These are phyloP conservation scores for Zosterops lateralis DNA, from an alignment of 2,113 vertebrate genomes.

Conservation along the genomic window DNA sequence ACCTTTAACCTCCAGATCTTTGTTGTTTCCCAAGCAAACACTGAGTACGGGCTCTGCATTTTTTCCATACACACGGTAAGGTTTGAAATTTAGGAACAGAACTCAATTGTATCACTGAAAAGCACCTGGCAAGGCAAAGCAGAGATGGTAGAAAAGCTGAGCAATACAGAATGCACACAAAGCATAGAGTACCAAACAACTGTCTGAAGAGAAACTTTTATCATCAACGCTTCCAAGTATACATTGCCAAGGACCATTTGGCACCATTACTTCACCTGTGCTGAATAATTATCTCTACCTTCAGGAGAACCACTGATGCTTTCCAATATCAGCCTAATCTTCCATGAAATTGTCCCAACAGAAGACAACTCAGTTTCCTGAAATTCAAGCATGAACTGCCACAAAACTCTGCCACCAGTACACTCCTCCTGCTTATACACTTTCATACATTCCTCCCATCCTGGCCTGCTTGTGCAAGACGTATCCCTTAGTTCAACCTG, in stretches of 20 bases:
- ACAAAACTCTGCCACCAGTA: neutral
- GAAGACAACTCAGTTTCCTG: neutral
- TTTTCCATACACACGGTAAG: rapidly evolving
- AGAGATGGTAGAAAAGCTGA: neutral
- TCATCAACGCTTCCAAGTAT: neutral
- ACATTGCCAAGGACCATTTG: neutral
- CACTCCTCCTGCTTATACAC: neutral
- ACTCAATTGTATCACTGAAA: neutral
- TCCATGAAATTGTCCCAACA: neutral
- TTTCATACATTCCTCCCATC: neutral
- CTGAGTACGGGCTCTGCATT: rapidly evolving
- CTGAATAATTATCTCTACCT: neutral
- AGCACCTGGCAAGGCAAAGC: neutral
- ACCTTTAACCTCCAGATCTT: neutral
- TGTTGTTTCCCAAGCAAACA: neutral
- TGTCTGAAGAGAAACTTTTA: neutral
- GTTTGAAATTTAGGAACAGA: neutral
- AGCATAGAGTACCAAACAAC: neutral
- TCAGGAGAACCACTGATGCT: neutral
- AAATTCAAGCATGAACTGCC: neutral
- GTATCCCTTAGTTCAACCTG: neutral
- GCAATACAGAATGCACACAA: neutral
- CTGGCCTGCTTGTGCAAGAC: neutral
- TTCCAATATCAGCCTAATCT: neutral
- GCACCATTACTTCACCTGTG: neutral